Evolutionary conservation across 2,888 invertebrate genomes (phyloP).

Genomic region (Nomada fucata): DNA sequence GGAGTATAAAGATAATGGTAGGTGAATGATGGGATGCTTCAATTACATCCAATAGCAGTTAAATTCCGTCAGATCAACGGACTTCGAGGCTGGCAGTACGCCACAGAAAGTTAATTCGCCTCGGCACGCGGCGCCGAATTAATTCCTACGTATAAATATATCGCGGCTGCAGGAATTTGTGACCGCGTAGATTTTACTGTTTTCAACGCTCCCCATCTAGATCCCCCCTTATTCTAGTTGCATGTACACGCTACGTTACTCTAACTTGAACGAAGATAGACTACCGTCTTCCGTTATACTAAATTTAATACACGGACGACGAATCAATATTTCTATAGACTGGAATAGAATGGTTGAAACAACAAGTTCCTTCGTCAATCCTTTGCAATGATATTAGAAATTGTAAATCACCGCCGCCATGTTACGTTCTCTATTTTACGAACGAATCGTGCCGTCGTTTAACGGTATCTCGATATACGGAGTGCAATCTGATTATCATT

Average conservation of each 20-base stretch:
- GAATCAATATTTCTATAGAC: too few relatives aligned
- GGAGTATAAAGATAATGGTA: conserved; percentile 23
- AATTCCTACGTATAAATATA: conserved; percentile 79
- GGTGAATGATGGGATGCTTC: conserved; percentile 32
- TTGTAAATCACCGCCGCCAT: too few relatives aligned
- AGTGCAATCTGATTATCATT: neutral
- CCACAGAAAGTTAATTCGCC: conserved; percentile 76
- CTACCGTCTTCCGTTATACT: neutral
- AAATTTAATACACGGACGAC: neutral
- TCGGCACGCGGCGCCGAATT: conserved; percentile 75
- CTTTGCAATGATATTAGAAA: too few relatives aligned
- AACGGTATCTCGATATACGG: neutral
- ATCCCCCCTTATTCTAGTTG: neutral
- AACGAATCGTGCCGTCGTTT: neutral
- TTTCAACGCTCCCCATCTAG: conserved; percentile 36
- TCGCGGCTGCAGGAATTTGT: conserved; percentile 44
- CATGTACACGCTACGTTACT: neutral
- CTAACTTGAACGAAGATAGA: neutral
- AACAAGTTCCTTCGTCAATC: too few relatives aligned
- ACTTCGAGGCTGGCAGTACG: conserved; percentile 63
- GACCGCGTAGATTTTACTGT: conserved; percentile 28
- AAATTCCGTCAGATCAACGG: conserved; percentile 73
- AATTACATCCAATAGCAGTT: conserved; percentile 67
- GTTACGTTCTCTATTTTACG: too few relatives aligned
- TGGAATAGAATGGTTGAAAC: too few relatives aligned